Base-by-base conservation (phyloP, 2,797 vertebrate species). In the Micropoecilia bifurca region DNA sequence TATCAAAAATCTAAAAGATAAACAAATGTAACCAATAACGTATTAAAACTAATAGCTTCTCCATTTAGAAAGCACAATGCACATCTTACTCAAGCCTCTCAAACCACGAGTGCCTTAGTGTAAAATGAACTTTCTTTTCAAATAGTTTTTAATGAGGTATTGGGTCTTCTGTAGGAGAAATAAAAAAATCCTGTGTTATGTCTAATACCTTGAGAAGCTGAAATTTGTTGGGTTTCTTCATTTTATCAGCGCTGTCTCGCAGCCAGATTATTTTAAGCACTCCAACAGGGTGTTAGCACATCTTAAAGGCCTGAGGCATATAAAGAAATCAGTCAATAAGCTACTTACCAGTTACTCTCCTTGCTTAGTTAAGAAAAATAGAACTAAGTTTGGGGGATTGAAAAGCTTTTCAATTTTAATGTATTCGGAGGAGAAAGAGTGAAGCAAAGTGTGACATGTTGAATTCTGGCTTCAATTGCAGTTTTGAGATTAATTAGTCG, bases 401-500 rank as follows among this genome's bases (percentile, higher is more conserved):
- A 80, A 83, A 75, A 46, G 6, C 50, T 77, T 71, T 25, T 84
- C 73, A 74, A 0, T 72, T 53, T 22, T 66, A 25, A 80, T 75
- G 83, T 80, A 71, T 76, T 84, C 77, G 55, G 74, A 47, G 71
- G 71, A 69, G 41, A 6, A 1, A 74, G 75, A 59, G 78, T 75
- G 74, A 76, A 77, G 68, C 53, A 41, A 43, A 72, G 74, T 61
- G 75, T 66, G 71, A 89, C 83, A 79, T 84, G 71, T 74, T 74
- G 84, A 82, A 74, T 88, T 85, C 69, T 66, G 73, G 66, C 75
- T 39, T 9, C 57, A 33, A 81, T 77, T 53, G 84, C 89, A 85
- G 78, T 83, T 88, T 83, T 79, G 74, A 85, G 88, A 76, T 83
- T 92, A 92, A 93, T 93, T 92, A 93, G 87, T 85, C 63, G 75